Base-by-base conservation (phyloP, 2,113 vertebrate species). In the Gobio gobio region DNA sequence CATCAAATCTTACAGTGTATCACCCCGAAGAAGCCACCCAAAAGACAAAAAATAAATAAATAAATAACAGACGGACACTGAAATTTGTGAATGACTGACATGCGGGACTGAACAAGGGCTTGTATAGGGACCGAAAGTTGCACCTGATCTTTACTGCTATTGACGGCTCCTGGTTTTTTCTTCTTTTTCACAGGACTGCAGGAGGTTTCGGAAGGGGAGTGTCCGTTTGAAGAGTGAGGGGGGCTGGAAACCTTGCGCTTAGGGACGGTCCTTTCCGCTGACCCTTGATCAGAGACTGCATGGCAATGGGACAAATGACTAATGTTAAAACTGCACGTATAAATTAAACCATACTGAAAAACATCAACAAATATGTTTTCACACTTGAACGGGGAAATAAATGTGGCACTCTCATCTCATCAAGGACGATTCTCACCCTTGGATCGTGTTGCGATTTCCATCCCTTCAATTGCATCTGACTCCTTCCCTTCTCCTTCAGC, bases 381-480 rank as follows among this genome's bases (percentile, higher is more conserved):
- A 72, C 68, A 12, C 36, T 72, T 72, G 36, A 70, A 43, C 40
- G 33, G 22, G 66, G 66, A 43, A 43, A 70, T 22, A 54, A 76
- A 76, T 54, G 24, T 33, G 7, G 24, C 24, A 54, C 8, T 26
- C 43, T 22, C 26, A 73, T 78, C 3, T 68, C 8, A 49, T 20
- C 5, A 33, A 14, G n/a, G 56, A 76, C 36, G 29, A 8, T 59
- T 81, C 80, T 95, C 90, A 98, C 98, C 98, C 97, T 97, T 99
- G 91, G 97, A 99, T 91, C 97, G 95, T 91, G 97, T 99, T 88
- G 97, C 96, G 91, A 98, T 98, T 94, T 99, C 98, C 98, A 99
- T 99, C 91, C 92, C 96, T 93, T 98, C 97, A 87, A 93, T 93
- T 91, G 93, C 95, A 91, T 97, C 96, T 92, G 95, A 94, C 91